Percentiles rank a stretch among this genome's conserved stretches.
Conservation (phyloP, 2,888 invertebrate genomes). For the Stenoptilia bipunctidactyla region DNA sequence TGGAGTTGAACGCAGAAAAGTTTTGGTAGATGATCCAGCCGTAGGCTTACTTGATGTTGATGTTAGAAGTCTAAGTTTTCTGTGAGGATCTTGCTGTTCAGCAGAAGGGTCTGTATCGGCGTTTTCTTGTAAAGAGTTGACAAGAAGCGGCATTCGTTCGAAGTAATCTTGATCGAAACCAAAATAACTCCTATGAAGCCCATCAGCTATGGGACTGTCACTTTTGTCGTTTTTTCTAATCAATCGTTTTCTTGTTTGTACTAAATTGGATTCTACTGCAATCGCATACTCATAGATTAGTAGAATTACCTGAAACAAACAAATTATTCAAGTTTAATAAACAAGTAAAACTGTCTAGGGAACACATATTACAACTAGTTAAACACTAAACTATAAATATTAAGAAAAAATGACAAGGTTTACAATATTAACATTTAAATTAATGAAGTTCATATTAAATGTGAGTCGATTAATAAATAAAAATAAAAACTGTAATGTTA, state of each 20-base stretch:
- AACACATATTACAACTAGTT: no score
- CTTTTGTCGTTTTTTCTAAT: constrained; percentile 22
- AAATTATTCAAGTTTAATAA: constrained; percentile 2
- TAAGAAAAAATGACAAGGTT: no score
- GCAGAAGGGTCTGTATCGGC: constrained; percentile 25
- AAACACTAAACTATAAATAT: no score
- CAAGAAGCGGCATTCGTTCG: constrained; percentile 57
- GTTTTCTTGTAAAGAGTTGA: constrained; percentile 56
- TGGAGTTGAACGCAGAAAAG: constrained; percentile 21
- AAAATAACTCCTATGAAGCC: constrained; percentile 48
- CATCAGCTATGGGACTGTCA: constrained; percentile 46
- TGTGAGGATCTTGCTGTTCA: constrained; percentile 9
- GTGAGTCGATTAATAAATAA: no score
- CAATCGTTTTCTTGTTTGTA: constrained; percentile 36
- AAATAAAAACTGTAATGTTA: no score
- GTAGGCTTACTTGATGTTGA: not conserved
- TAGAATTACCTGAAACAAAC: constrained; percentile 57
- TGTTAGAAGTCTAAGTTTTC: constrained; percentile 18
- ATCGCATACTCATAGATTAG: constrained; percentile 64
- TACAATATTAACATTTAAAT: no score
- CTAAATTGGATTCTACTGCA: constrained; percentile 56
- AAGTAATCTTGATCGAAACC: constrained; percentile 61
- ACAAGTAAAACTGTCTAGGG: no score
- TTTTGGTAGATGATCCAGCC: constrained; percentile 15
- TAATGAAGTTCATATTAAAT: no score